Conservation (phyloP, 2,888 invertebrate genomes). For the Incurvaria masculella region DNA sequence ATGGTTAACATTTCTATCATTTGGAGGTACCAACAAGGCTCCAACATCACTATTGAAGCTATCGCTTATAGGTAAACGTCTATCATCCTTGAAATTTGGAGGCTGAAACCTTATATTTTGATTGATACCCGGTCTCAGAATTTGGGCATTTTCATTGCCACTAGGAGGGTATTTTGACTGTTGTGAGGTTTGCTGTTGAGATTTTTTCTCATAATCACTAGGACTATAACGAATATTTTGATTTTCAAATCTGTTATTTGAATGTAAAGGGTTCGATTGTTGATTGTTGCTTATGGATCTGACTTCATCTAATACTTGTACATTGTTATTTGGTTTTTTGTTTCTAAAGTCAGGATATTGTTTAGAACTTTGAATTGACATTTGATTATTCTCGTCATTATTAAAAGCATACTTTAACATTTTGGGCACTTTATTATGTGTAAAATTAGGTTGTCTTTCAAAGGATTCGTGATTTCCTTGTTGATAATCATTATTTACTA, state of each 20-base stretch:
- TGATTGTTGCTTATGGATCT: not conserved
- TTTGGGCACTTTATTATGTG: not conserved
- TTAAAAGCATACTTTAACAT: not conserved
- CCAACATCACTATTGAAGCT: conserved; percentile 27
- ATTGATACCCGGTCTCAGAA: not conserved
- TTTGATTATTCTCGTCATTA: not conserved
- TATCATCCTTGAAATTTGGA: conserved; percentile 47
- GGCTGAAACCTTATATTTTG: conserved; percentile 28
- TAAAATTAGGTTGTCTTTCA: not conserved
- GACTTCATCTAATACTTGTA: not conserved
- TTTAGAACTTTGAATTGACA: not conserved
- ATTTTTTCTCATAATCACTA: too few species aligned
- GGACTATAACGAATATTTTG: conserved; percentile 2
- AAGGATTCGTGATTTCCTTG: conserved; percentile 5
- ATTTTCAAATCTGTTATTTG: conserved; percentile 9
- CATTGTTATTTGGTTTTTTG: not conserved
- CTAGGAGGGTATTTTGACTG: too few species aligned
- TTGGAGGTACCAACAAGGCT: not conserved
- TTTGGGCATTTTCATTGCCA: not conserved
- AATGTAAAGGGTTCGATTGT: not conserved
- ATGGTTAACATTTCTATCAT: not conserved
- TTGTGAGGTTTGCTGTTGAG: too few species aligned
- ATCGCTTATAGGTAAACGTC: conserved; percentile 40
- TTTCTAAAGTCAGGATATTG: not conserved
- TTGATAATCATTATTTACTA: too few species aligned